Evolutionary conservation across 2,888 invertebrate genomes (phyloP).

Genomic region (Lobophora halterata): DNA sequence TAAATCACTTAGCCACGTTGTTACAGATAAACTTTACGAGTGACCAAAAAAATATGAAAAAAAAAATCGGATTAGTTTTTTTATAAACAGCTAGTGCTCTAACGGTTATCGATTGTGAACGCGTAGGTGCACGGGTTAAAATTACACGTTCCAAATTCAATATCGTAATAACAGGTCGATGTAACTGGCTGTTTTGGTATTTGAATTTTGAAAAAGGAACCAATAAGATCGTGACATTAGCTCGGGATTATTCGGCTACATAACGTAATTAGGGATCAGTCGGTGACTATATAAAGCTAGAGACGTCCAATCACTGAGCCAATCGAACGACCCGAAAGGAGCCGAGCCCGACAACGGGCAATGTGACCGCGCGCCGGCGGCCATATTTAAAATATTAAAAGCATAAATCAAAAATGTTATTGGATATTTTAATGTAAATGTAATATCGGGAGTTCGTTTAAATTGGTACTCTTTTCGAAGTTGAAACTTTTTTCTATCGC

Average conservation of each 20-base stretch:
- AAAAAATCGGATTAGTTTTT: slow-evolving; percentile 23
- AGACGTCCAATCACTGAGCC: slow-evolving; percentile 62
- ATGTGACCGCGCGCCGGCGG: slow-evolving; percentile 65
- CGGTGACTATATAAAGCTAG: slow-evolving; percentile 49
- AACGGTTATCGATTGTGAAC: slow-evolving; percentile 27
- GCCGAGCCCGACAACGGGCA: slow-evolving; percentile 40
- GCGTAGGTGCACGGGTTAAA: slow-evolving; percentile 25
- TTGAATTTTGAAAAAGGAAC: slow-evolving; percentile 41
- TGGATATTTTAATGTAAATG: slow-evolving; percentile 70
- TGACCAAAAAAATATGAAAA: slow-evolving; percentile 32
- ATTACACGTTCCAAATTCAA: slow-evolving; percentile 39
- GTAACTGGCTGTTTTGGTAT: slow-evolving; percentile 40
- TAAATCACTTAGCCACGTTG: slow-evolving; percentile 79
- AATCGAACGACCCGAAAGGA: slow-evolving; percentile 55
- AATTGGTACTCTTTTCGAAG: slow-evolving; percentile 33
- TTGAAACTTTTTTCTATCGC: slow-evolving; percentile 40
- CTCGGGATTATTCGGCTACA: slow-evolving; percentile 50
- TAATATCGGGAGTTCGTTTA: slow-evolving; percentile 51
- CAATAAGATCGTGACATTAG: slow-evolving; percentile 48
- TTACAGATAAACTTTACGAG: slow-evolving; percentile 74
- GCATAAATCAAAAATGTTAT: slow-evolving; percentile 73
- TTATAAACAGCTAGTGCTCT: slow-evolving; percentile 21
- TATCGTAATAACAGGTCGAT: slow-evolving; percentile 34
- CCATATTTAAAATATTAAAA: slow-evolving; percentile 74
- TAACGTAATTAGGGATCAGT: slow-evolving; percentile 68